Base-by-base conservation (phyloP, 2,113 vertebrate species). In the Nannobrachium achirus region DNA sequence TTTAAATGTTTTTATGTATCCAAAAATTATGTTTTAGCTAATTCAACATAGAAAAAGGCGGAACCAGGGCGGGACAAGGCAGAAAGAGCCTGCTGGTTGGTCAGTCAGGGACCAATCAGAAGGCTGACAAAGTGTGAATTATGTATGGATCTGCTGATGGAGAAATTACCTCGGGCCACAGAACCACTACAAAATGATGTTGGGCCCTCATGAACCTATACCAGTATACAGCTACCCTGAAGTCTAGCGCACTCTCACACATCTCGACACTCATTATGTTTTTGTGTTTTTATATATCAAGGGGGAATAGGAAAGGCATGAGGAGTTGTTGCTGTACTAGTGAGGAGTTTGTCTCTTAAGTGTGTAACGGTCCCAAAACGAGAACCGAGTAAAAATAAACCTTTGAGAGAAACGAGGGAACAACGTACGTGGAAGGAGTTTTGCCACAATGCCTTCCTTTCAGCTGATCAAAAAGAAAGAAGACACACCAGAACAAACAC, bases 121-220 rank as follows among this genome's bases (percentile, higher is more conserved):
- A n/a, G n/a, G n/a, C n/a, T n/a, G n/a, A n/a, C n/a, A 75, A 78
- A 70, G 80, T 74, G 75, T 71, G 57, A 39, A n/a, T 76, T 70
- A 79, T 33, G 25, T 71, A 45, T 72, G 73, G 60, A 66, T 78
- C 58, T 73, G 46, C 56, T 56, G 71, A 7, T 51, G 65, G 66
- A 63, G 68, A 74, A 2, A 57, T 56, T 19, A 14, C 4, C 55
- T 19, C 6, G 1, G 63, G 76, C 74, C 70, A 58, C 3, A 50
- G 53, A 49, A 18, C 1, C 52, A 33, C 50, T 7, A 0, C 50
- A 53, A 56, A 67, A 69, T 44, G 45, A 60, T 57, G 33, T 10
- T 55, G 4, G 48, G 10, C 45, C 61, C 56, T 42, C 15, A 46
- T 44, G 48, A 62, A 50, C 52, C 45, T 45, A 1, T n/a, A n/a